These are phyloP conservation scores for Liparis tanakae DNA, from an alignment of 2,797 vertebrate genomes.

Conservation along the genomic window DNA sequence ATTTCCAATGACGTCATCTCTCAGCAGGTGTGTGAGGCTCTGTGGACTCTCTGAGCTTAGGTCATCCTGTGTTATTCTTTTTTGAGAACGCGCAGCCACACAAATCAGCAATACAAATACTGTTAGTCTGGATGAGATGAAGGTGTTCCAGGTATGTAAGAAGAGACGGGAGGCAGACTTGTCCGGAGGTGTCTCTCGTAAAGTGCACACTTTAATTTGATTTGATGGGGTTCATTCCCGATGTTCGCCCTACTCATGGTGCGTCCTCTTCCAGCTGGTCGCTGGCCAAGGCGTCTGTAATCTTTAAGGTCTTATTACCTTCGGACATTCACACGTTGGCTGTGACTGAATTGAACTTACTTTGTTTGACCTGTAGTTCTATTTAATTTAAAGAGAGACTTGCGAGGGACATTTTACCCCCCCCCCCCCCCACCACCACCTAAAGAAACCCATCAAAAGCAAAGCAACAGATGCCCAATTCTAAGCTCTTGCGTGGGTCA, in stretches of 20 bases:
- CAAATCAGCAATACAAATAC: slow-evolving; percentile 7
- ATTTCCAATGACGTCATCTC: slow-evolving; percentile 21
- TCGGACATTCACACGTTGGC: no score
- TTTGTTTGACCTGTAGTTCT: no score
- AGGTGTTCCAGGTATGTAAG: slow-evolving; percentile 42
- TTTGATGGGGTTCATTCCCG: slow-evolving; percentile 49
- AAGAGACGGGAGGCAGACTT: slow-evolving; percentile 25
- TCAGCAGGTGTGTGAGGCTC: slow-evolving; percentile 3
- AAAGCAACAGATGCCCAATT: not conserved
- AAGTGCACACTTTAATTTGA: slow-evolving; percentile 34
- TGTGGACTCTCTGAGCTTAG: slow-evolving; percentile 8
- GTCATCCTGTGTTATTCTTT: slow-evolving; percentile 13
- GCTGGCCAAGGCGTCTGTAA: not conserved
- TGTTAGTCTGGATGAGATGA: slow-evolving; percentile 34
- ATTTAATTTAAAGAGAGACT: no score
- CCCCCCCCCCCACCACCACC: no score
- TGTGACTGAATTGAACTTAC: no score
- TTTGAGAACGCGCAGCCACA: not conserved
- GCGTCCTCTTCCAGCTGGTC: not conserved
- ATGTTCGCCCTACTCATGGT: slow-evolving; percentile 33
- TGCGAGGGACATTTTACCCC: not conserved
- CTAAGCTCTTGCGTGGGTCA: not conserved
- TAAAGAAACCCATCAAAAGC: not conserved
- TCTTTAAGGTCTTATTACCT: no score
- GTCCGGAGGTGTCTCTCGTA: slow-evolving; percentile 21